Percentiles rank a stretch among this genome's conserved stretches.
Evolutionary conservation across 2,888 invertebrate genomes (phyloP).

Genomic region (Fabriciana adippe): DNA sequence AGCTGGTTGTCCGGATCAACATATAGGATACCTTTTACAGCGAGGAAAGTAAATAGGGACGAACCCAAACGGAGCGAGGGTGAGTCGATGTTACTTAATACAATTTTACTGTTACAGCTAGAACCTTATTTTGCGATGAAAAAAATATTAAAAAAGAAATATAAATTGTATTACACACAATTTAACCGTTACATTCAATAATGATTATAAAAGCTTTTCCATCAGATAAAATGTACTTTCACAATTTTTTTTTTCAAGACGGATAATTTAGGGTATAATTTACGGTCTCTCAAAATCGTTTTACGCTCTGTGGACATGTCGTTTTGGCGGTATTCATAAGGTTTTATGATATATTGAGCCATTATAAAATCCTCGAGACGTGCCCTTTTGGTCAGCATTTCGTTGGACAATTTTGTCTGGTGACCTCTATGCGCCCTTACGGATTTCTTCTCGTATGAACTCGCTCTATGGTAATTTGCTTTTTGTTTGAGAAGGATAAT

Average conservation of each 20-base stretch:
- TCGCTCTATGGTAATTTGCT: background rate
- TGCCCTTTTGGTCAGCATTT: constrained; percentile 34
- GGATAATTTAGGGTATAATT: constrained; percentile 21
- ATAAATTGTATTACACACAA: background rate
- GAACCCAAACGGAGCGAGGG: too few species aligned
- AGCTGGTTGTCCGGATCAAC: too few species aligned
- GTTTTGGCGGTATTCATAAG: constrained; percentile 31
- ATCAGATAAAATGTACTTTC: constrained; percentile 9
- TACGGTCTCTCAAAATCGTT: constrained; percentile 28
- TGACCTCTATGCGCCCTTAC: constrained; percentile 23
- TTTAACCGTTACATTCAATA: constrained; percentile 1
- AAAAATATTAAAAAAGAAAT: background rate
- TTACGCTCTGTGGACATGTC: constrained; percentile 31
- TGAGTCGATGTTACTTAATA: too few species aligned
- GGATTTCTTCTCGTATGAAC: constrained; percentile 1
- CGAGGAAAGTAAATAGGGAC: too few species aligned
- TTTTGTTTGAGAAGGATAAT: constrained; percentile 9
- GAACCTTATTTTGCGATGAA: background rate
- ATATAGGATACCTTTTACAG: too few species aligned
- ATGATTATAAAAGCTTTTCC: constrained; percentile 6
- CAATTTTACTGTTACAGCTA: background rate
- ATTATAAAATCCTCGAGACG: constrained; percentile 34
- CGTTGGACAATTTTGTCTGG: constrained; percentile 14
- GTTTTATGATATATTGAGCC: constrained; percentile 34
- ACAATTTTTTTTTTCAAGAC: background rate